Evolutionary conservation across 2,113 vertebrate species (phyloP).

Genomic region (Fregata magnificens): DNA sequence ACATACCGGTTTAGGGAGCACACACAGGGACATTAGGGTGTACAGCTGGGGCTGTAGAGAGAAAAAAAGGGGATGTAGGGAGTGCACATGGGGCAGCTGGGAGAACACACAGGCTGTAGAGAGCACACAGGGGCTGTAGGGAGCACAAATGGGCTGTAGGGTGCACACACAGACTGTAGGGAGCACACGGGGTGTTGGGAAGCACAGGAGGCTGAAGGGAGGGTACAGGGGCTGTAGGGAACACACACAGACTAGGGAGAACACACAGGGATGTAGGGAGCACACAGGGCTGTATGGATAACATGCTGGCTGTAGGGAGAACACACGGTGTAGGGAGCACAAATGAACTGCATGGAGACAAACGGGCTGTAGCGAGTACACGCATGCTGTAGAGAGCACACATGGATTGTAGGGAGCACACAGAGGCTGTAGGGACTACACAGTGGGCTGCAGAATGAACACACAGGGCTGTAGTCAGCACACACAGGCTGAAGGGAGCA

Average conservation of each 20-base stretch:
- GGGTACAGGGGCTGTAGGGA: no score
- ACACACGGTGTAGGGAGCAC: neutral
- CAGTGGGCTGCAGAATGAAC: neutral
- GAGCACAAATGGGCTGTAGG: neutral
- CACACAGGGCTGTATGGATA: neutral
- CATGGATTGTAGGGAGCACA: neutral
- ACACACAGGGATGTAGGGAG: neutral
- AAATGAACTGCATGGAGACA: neutral
- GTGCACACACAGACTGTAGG: neutral
- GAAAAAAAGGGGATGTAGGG: no score
- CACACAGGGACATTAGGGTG: neutral
- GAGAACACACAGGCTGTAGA: neutral
- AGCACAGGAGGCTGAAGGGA: neutral
- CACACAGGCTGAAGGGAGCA: neutral
- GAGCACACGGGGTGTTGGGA: neutral
- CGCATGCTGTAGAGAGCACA: neutral
- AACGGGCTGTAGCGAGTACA: neutral
- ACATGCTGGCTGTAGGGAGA: neutral
- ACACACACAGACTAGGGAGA: neutral
- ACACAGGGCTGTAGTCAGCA: neutral
- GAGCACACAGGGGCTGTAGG: neutral
- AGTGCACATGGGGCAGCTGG: neutral
- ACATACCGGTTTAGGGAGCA: neutral
- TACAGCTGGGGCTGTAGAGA: neutral
- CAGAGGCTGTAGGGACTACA: neutral